A percentile compares a stretch with the other conserved stretches of the same genome.
These are phyloP conservation scores for Clitarchus hookeri DNA, from an alignment of 2,888 invertebrate genomes.

Conservation along the genomic window DNA sequence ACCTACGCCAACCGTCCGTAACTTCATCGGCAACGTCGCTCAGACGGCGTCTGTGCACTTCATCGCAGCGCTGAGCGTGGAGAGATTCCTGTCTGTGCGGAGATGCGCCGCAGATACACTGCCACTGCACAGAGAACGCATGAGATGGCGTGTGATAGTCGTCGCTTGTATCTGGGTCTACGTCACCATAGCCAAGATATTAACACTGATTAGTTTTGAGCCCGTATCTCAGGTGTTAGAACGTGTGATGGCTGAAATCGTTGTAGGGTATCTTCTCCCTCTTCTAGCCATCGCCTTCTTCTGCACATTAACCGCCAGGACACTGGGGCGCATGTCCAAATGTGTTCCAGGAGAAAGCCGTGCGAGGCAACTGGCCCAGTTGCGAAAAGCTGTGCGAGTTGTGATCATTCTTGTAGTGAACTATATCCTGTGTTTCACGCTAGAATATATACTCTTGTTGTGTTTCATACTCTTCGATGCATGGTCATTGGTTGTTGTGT, in stretches of 20 bases:
- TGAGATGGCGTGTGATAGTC: not conserved
- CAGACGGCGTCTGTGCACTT: not conserved
- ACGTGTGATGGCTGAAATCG: not conserved
- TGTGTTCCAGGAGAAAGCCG: not conserved
- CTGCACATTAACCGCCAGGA: not conserved
- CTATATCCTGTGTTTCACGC: not conserved
- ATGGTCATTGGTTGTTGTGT: not conserved
- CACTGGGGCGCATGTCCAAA: not conserved
- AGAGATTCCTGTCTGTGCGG: not conserved
- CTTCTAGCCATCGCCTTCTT: not conserved
- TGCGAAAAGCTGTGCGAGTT: not conserved
- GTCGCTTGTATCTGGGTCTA: not conserved
- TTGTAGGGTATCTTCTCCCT: not conserved
- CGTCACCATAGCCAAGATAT: not conserved
- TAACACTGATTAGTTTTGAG: not conserved
- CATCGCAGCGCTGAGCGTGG: not conserved
- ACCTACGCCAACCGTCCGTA: not conserved
- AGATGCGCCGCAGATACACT: not conserved
- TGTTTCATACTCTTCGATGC: not conserved
- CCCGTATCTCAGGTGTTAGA: not conserved
- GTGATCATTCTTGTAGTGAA: not conserved
- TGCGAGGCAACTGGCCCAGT: not conserved
- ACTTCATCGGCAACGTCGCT: not conserved
- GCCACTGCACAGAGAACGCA: not conserved
- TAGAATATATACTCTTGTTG: not conserved